These are phyloP conservation scores for Ivindomyrus marchei DNA, from an alignment of 2,113 vertebrate genomes.

Conservation along the genomic window DNA sequence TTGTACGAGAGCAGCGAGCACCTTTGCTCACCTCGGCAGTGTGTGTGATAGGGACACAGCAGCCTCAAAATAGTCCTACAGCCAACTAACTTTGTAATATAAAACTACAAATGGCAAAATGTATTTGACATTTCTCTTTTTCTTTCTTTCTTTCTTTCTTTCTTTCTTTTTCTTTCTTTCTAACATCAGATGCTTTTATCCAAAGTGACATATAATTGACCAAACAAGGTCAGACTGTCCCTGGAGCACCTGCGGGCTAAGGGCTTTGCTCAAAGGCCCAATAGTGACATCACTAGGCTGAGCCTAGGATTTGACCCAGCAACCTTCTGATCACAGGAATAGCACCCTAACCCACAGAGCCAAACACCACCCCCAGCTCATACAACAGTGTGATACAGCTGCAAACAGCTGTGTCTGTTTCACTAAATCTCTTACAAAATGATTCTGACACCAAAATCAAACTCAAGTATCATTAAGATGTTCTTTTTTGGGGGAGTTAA, in stretches of 20 bases:
- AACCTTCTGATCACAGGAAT: not conserved
- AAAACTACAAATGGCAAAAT: not conserved
- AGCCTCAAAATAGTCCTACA: not conserved
- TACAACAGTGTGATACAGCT: not conserved
- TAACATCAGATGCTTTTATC: not conserved
- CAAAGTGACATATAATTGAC: not conserved
- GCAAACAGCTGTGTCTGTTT: not conserved
- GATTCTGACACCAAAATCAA: not conserved
- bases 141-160: not conserved
- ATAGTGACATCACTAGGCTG: not conserved
- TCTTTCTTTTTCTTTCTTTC: not conserved
- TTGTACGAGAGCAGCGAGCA: not conserved
- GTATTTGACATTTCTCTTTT: not conserved
- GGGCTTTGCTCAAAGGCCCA: not conserved
- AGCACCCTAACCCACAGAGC: not conserved
- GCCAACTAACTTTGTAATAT: not conserved
- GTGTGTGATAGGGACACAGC: not conserved
- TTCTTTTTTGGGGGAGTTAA: not conserved
- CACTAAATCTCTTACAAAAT: not conserved
- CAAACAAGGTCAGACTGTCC: not conserved
- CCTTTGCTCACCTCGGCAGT: not conserved
- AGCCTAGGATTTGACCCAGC: not conserved
- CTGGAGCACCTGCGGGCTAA: not conserved
- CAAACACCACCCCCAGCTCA: not conserved
- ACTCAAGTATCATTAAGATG: not conserved